phyloP scores from a whole-genome alignment of 2,888 invertebrate species.

The Helobdella robusta region DNA sequence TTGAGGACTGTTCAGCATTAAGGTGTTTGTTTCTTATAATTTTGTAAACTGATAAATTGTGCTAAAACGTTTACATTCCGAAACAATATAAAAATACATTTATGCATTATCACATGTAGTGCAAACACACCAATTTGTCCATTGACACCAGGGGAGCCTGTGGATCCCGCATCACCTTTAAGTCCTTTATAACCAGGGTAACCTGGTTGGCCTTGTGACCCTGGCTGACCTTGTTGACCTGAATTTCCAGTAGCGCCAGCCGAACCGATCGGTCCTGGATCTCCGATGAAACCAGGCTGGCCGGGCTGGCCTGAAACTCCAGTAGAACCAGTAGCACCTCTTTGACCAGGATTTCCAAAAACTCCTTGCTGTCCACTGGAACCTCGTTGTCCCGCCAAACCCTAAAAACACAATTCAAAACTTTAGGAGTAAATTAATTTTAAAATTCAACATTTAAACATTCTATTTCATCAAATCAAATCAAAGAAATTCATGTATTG shows the following conservation, averaged over 20 bases:
- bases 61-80: no score
- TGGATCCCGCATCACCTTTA: neutral
- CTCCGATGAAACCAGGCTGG: constrained; percentile 36
- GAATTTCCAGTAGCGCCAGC: neutral
- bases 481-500: no score
- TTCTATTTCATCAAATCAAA: neutral
- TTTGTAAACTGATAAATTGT: no score
- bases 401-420: neutral
- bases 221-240: neutral
- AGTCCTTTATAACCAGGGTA: neutral
- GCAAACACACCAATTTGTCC: constrained; percentile 26
- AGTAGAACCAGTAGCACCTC: neutral
- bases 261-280: neutral
- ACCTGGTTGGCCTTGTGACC: neutral
- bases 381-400: neutral
- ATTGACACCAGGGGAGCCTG: neutral
- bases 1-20: no score
- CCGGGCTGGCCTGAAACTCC: neutral
- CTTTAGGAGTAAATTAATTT: no score
- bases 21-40: no score
- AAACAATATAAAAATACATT: no score
- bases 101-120: constrained; percentile 29
- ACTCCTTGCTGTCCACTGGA: neutral
- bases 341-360: neutral
- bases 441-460: no score